Evolutionary conservation across 2,797 vertebrate genomes (phyloP), one percentile per base, ranked within the genome.

Genomic region (Myotis daubentonii): DNA sequence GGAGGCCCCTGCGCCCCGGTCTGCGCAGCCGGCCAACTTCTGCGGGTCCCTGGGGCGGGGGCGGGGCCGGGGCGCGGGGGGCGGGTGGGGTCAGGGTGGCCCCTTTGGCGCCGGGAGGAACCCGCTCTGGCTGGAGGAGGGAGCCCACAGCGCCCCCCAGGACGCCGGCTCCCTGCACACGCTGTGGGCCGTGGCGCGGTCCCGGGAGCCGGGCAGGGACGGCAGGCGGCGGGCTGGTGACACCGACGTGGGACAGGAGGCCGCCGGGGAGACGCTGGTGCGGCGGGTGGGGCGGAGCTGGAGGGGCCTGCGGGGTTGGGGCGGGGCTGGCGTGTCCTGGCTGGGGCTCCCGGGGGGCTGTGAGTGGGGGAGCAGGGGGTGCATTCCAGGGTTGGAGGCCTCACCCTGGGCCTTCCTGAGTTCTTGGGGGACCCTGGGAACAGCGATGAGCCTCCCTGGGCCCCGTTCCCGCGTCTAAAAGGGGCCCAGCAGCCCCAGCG

Each of bases 11-110:
- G 4, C 55, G 76, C 65, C 2, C 38, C 25, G 55, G 57, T 44
- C 65, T 15, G 7, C 60, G 9, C 7, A 22, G 0, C 38, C 1
- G 2, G 60, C 16, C 2, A 1, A 13, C 7, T 0, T 6, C 36
- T 44, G 33, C 28, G 11, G 65, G 25, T 8, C 16, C 33, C 13
- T 6, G 38, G 25, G 22, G 22, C 84, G 1, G 38, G 36, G 36
- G 36, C 2, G 36, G 36, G 23, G 13, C 11, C 78, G 5, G 5
- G 49, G 25, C 5, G 2, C 25, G 0, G 0, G 0, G 25, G 66
- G 6, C 19, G 22, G 20, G 57, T 12, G 22, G 47, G 51, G 6
- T n/a, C 2, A 0, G 13, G 41, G 28, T 5, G 30, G 36, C 4
- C 11, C 41, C 44, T 13, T 2, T 0, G 4, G 68, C 9, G 11